Base-by-base conservation (phyloP, 2,113 vertebrate species). In the Zosterops lateralis region DNA sequence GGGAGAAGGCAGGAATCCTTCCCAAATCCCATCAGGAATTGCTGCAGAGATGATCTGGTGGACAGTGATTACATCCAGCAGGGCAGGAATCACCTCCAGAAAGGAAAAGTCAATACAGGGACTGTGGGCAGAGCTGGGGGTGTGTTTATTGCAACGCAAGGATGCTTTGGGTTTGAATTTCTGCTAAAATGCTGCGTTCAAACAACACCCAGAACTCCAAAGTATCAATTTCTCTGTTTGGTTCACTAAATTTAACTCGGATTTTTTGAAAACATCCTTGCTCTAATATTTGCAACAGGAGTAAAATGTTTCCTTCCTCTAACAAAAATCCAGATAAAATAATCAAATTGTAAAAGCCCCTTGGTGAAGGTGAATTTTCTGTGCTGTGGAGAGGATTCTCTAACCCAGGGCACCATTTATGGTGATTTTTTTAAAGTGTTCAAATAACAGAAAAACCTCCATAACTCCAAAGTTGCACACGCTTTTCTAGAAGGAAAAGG, bases 391-490 rank as follows among this genome's bases (percentile, higher is more conserved):
- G 42, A 56, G 36, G 34, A 31, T 51, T 12, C 10, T 45, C 68
- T 5, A 40, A 28, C 19, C 17, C 47, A 5, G 19, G 0, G 10
- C 0, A 2, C 6, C 3, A 24, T 31, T n/a, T 5, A 5, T 5
- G 48, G 2, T 11, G 26, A 10, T 54, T 89, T 76, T 76, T 92
- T 58, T 1, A 5, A 71, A 53, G 5, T 7, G 12, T 10, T 32
- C 4, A 3, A 31, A 20, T 6, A 19, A 8, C 4, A 13, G n/a
- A 34, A 32, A 16, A 16, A 11, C 16, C 19, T 17, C 3, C 0
- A 0, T 7, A 71, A 34, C 15, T 48, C 15, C 15, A 1, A 50
- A 45, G 16, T 38, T 29, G 1, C 0, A 44, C 3, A 3, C 3
- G 1, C 20, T 48, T 10, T 17, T 16, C 21, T 24, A 10, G 64